A percentile compares a stretch with the other conserved stretches of the same genome.
These are phyloP conservation scores for Panulirus ornatus DNA, from an alignment of 1,140 invertebrate species.

Conservation along the genomic window DNA sequence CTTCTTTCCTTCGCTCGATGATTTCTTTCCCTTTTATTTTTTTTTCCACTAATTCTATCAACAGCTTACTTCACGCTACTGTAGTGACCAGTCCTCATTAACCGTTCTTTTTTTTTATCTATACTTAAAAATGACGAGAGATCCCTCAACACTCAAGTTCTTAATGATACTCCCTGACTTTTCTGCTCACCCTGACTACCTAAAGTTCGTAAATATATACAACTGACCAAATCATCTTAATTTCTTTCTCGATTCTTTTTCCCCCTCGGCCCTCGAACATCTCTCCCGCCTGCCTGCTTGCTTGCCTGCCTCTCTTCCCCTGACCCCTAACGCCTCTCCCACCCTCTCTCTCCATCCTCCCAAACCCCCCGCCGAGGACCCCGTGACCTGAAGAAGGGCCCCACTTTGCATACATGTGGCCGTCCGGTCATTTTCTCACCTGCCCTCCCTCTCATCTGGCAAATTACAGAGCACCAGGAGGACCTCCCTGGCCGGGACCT, in stretches of 20 bases:
- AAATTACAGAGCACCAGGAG: neutral
- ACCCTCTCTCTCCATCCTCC: neutral
- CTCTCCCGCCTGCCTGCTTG: neutral
- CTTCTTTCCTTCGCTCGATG: no score
- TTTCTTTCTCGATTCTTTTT: neutral
- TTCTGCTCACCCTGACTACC: neutral
- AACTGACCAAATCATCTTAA: neutral
- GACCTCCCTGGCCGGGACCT: no score
- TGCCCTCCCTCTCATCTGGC: conserved; percentile 1
- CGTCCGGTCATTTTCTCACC: conserved; percentile 25
- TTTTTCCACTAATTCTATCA: no score
- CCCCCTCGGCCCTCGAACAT: neutral
- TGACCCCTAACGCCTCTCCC: neutral
- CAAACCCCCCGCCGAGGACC: neutral
- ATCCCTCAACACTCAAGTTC: neutral
- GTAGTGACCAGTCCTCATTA: no score
- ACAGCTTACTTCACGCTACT: no score
- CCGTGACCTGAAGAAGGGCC: neutral
- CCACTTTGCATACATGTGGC: conserved; percentile 20
- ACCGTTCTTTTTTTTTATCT: no score
- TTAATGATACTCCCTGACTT: neutral
- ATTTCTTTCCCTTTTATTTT: no score
- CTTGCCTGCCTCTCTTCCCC: neutral
- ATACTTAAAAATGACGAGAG: no score
- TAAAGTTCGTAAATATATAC: neutral